These are phyloP conservation scores for Thalpophila matura DNA, from an alignment of 2,888 invertebrate genomes.

Conservation along the genomic window DNA sequence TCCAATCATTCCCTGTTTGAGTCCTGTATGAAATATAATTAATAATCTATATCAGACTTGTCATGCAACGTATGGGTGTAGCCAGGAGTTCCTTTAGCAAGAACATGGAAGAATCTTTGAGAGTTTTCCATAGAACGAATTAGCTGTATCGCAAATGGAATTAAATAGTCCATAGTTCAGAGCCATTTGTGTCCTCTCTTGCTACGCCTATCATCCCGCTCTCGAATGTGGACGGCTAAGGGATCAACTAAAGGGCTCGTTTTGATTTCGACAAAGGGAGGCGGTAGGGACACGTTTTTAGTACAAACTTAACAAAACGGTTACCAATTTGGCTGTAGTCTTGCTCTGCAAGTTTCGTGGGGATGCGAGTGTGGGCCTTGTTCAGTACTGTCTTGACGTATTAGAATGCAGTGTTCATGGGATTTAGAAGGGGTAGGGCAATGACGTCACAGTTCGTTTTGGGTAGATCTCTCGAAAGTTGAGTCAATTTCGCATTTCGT, in stretches of 20 bases:
- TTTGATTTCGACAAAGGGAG: constrained; percentile 72
- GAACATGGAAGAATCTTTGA: neutral
- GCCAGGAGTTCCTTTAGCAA: constrained; percentile 6
- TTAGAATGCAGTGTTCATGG: constrained; percentile 38
- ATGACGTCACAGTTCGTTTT: constrained; percentile 21
- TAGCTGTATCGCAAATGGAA: neutral
- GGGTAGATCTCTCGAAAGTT: constrained; percentile 29
- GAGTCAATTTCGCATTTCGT: constrained; percentile 18
- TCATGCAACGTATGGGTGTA: constrained; percentile 30
- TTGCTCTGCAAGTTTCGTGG: constrained; percentile 62
- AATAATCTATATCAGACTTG: constrained; percentile 44
- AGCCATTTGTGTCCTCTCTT: neutral
- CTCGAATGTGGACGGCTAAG: constrained; percentile 44
- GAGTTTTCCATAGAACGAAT: too few relatives aligned
- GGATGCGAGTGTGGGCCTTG: constrained; percentile 33
- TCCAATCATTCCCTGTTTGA: constrained; percentile 62
- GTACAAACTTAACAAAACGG: constrained; percentile 73
- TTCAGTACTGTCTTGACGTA: constrained; percentile 1
- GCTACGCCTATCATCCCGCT: constrained; percentile 15
- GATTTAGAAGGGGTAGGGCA: constrained; percentile 37
- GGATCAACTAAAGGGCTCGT: constrained; percentile 44
- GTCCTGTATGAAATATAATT: constrained; percentile 50
- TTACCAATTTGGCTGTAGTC: constrained; percentile 82
- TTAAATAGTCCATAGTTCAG: neutral
- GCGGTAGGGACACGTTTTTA: constrained; percentile 78